Conservation (phyloP, 2,797 vertebrate genomes). For the Gymnothorax javanicus region DNA sequence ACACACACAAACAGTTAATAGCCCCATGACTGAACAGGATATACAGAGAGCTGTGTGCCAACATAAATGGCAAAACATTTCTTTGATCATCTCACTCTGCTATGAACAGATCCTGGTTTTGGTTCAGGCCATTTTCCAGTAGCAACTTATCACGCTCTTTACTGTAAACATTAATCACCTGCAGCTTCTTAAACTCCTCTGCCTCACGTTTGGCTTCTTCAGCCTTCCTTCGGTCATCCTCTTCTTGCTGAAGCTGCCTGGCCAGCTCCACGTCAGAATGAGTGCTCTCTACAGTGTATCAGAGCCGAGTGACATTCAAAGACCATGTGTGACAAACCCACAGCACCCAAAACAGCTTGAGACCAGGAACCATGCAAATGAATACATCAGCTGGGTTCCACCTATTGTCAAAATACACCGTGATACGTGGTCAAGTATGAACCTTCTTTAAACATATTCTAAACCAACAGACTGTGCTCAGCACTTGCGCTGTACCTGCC, state of each 20-base stretch:
- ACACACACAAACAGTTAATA: neutral
- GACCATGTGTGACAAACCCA: neutral
- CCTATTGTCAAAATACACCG: neutral
- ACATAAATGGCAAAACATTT: neutral
- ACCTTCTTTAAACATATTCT: neutral
- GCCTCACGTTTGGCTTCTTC: conserved; percentile 67
- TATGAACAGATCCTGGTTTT: neutral
- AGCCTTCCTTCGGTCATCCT: conserved; percentile 64
- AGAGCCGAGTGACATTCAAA: neutral
- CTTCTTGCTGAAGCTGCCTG: conserved; percentile 74
- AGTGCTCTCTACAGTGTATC: neutral
- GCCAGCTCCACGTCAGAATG: conserved; percentile 63
- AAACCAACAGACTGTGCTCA: neutral
- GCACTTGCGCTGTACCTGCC: conserved; percentile 43
- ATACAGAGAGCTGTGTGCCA: neutral
- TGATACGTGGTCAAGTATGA: neutral
- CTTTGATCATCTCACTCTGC: too few relatives aligned
- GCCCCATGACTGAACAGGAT: neutral
- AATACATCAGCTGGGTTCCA: neutral
- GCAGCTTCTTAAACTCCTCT: conserved; percentile 78
- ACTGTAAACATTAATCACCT: conserved; percentile 61
- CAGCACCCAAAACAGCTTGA: neutral
- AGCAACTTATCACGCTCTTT: neutral
- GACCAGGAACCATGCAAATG: neutral
- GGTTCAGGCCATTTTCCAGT: neutral